These are phyloP conservation scores for Perithous albicinctus DNA, from an alignment of 2,888 invertebrate species.

Conservation along the genomic window DNA sequence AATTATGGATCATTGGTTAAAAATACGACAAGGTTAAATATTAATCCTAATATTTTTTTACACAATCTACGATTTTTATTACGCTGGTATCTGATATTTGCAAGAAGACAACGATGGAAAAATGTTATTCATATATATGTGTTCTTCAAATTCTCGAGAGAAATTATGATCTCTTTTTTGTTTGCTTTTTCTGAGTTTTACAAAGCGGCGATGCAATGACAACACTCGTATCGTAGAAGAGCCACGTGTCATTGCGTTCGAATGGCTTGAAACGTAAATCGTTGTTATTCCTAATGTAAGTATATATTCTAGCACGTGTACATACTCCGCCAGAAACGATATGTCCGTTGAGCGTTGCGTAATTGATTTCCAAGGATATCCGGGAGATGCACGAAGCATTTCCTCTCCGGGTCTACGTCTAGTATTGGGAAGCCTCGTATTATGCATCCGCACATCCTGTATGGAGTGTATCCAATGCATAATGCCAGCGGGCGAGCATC, in stretches of 20 bases:
- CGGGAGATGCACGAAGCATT: constrained; percentile 54
- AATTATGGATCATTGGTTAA: no score
- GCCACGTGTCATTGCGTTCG: not conserved
- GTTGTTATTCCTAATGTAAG: constrained; percentile 23
- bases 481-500: constrained; percentile 47
- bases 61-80: not conserved
- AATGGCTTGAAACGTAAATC: constrained; percentile 12
- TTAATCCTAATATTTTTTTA: no score
- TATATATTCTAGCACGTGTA: not conserved
- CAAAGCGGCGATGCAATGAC: constrained; percentile 16
- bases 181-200: no score
- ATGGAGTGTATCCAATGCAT: constrained; percentile 34
- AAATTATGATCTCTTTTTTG: no score
- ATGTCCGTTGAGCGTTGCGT: constrained; percentile 42
- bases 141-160: no score
- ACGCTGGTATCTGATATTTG: no score
- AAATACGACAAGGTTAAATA: no score
- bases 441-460: constrained; percentile 27
- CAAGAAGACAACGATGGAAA: no score
- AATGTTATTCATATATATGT: no score
- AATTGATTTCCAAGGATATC: constrained; percentile 64
- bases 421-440: not conserved
- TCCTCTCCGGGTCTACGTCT: constrained; percentile 6
- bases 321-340: constrained; percentile 12
- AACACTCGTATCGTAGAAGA: constrained; percentile 2